Conservation (phyloP, 1,140 invertebrate genomes). For the Scaptomyza graminum region DNA sequence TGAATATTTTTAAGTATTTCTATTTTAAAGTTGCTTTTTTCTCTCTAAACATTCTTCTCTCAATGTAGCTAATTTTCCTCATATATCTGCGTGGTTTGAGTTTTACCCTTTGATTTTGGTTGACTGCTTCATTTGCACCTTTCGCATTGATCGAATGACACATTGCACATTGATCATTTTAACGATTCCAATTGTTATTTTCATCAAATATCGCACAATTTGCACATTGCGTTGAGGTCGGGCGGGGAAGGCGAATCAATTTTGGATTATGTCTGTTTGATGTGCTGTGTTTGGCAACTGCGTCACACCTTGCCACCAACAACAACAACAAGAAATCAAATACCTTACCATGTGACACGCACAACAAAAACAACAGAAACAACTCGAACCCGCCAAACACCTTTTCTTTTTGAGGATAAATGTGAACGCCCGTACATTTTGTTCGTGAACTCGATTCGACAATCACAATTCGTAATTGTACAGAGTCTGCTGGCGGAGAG, state of each 20-base stretch:
- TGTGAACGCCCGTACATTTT: slow-evolving; percentile 70
- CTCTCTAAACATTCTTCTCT: neutral
- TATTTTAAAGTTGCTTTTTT: too few relatives aligned
- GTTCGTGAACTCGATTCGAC: slow-evolving; percentile 41
- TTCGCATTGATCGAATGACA: slow-evolving; percentile 28
- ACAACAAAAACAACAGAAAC: slow-evolving; percentile 23
- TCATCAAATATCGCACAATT: slow-evolving; percentile 11
- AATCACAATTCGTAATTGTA: slow-evolving; percentile 49
- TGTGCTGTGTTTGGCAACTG: slow-evolving; percentile 52
- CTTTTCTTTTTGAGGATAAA: slow-evolving; percentile 46
- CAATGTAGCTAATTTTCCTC: neutral
- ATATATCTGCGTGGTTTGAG: too few relatives aligned
- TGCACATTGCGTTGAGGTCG: slow-evolving; percentile 25
- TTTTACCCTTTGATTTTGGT: neutral
- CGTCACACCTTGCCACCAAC: slow-evolving; percentile 68
- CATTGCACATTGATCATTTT: slow-evolving; percentile 30
- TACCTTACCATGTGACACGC: slow-evolving; percentile 49
- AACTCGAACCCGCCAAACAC: slow-evolving; percentile 55
- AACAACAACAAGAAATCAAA: slow-evolving; percentile 10
- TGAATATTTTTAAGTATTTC: too few relatives aligned
- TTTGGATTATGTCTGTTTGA: slow-evolving; percentile 58
- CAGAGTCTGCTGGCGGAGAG: slow-evolving; percentile 55
- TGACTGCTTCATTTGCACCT: slow-evolving; percentile 16
- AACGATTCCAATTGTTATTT: slow-evolving; percentile 14
- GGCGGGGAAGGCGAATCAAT: slow-evolving; percentile 29